Evolutionary conservation across 2,888 invertebrate genomes (phyloP), one percentile per base, ranked within the genome.

Genomic region (Andrena camellia): DNA sequence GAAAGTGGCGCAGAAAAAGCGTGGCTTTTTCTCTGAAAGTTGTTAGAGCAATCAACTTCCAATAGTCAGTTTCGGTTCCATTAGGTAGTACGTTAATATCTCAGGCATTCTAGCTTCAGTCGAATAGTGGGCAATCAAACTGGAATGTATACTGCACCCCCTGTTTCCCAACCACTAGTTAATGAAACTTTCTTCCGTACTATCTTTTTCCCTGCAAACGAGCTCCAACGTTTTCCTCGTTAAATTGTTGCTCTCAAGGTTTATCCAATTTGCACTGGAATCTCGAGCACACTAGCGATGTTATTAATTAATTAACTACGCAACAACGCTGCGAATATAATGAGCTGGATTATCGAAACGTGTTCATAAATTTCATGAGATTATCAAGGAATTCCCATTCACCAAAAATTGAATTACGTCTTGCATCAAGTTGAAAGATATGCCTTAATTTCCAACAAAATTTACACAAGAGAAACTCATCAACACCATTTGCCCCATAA

Each of bases 11-110:
- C 10, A 23, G 10, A 26, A 57, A 57, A 26, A 57, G 2, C 23
- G 26, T 26, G 57, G 10, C 4, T 57, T 57, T 26, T 70, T 70
- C 59, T 59, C 48, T n/a, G 42, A 52, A 26, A 5, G 69, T 70
- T 59, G 59, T 42, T 20, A 3, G n/a, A 59, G 52, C 31, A 50
- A 57, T 60, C 42, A 20, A 59, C 10, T 29, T 59, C 35, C 54
- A 69, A 26, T 48, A 35, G 69, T 35, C 48, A 31, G 48, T 50
- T 35, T 60, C 50, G 60, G 50, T 62, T 60, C 70, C 48, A 71
- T 70, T 70, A n/a, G n/a, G n/a, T n/a, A 48, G 13, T 17, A n/a
- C n/a, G 29, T 29, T 54, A 35, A 33, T 69, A 57, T 69, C 13
- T 13, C 29, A n/a, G 20, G 13, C 29, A 60, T 50, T 33, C 70